Evolutionary conservation across 2,888 invertebrate genomes (phyloP).

Genomic region (Salticus scenicus): DNA sequence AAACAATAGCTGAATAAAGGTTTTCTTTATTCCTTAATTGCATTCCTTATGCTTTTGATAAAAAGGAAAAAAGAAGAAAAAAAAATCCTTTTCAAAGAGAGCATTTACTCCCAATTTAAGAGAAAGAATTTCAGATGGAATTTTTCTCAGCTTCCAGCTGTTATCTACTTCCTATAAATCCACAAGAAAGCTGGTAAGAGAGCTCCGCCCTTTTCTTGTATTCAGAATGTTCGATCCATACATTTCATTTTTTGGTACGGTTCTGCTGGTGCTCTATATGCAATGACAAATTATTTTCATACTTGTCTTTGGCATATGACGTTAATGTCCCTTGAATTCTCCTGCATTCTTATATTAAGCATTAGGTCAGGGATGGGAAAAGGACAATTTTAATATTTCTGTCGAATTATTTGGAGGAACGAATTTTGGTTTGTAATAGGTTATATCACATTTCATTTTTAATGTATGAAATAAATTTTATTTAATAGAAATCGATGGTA

Average conservation of each 20-base stretch:
- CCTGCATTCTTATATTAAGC: neutral
- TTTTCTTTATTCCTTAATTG: neutral
- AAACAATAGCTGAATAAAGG: slow-evolving; percentile 2
- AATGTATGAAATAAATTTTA: too few species aligned
- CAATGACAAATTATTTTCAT: slow-evolving; percentile 60
- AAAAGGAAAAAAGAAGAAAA: neutral
- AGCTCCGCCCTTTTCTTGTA: slow-evolving; percentile 60
- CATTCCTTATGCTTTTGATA: neutral
- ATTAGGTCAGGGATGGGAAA: neutral
- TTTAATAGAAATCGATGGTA: too few species aligned
- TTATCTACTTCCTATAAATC: slow-evolving; percentile 56
- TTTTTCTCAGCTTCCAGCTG: slow-evolving; percentile 53
- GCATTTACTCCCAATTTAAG: neutral
- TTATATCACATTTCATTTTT: too few species aligned
- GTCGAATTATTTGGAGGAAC: too few species aligned
- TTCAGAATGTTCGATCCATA: slow-evolving; percentile 32
- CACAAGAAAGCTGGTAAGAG: slow-evolving; percentile 16
- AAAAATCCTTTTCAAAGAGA: neutral
- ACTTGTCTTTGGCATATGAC: slow-evolving; percentile 50
- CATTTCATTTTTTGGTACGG: slow-evolving; percentile 40
- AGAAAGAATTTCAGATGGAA: neutral
- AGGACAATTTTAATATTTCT: neutral
- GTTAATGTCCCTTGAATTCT: slow-evolving; percentile 19
- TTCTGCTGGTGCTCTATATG: slow-evolving; percentile 30
- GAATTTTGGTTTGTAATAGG: too few species aligned